A percentile compares a stretch with the other conserved stretches of the same genome.
Conservation (phyloP, 1,140 invertebrate genomes). For the Tribolium castaneum region DNA sequence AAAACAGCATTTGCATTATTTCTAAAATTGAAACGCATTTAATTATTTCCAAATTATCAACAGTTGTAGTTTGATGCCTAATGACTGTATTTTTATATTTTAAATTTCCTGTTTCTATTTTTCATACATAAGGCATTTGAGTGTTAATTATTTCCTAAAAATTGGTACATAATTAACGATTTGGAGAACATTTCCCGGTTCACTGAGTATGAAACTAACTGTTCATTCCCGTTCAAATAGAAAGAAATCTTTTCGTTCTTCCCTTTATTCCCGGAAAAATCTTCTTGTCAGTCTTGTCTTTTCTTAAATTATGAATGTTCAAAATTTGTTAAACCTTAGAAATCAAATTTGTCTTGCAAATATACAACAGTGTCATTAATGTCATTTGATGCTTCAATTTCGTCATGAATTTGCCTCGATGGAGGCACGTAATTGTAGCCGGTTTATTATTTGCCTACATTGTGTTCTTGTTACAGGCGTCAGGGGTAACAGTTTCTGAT, state of each 20-base stretch:
- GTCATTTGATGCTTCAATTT: too few relatives aligned
- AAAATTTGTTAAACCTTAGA: too few relatives aligned
- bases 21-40: too few relatives aligned
- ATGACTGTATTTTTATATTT: neutral
- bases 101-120: neutral
- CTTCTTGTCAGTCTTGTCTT: too few relatives aligned
- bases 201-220: neutral
- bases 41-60: too few relatives aligned
- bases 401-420: neutral
- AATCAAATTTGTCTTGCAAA: too few relatives aligned
- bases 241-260: too few relatives aligned
- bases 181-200: neutral
- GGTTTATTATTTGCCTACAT: neutral
- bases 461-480: constrained; percentile 76
- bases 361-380: too few relatives aligned
- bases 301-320: too few relatives aligned
- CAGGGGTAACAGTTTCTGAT: constrained; percentile 94
- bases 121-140: neutral
- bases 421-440: neutral
- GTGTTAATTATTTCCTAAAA: neutral
- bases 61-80: neutral
- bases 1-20: too few relatives aligned
- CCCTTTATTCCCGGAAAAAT: too few relatives aligned
- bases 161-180: neutral
- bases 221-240: too few relatives aligned